phyloP scores from a whole-genome alignment of 2,113 vertebrate genomes.

The Ellobius talpinus region DNA sequence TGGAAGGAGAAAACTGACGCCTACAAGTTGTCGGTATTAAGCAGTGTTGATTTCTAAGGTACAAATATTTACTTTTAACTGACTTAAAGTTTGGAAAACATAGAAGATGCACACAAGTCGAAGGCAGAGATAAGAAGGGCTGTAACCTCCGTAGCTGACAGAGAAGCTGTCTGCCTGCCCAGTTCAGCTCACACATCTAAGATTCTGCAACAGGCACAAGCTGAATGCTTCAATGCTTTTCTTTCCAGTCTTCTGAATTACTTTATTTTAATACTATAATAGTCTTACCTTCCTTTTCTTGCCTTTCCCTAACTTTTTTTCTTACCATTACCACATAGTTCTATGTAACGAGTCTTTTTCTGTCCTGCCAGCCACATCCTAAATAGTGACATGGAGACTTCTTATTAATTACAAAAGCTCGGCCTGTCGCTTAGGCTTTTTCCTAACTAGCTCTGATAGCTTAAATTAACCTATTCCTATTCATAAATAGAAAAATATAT shows the following conservation, averaged over 20 bases:
- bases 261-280: slow-evolving; percentile 2
- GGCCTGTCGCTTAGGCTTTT: not conserved
- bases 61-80: not conserved
- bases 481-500: not conserved
- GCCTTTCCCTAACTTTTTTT: not conserved
- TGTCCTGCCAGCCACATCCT: not conserved
- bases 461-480: not conserved
- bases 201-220: not conserved
- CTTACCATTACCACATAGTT: not conserved
- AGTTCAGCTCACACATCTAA: not conserved
- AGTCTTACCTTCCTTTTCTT: not conserved
- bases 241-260: slow-evolving; percentile 4
- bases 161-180: not conserved
- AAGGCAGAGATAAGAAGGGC: not conserved
- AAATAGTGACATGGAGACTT: not conserved
- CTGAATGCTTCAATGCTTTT: not conserved
- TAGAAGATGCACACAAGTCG: not conserved
- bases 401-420: not conserved
- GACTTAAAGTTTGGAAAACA: not conserved
- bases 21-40: not conserved
- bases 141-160: not conserved
- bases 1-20: not conserved
- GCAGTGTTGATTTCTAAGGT: not conserved
- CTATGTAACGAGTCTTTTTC: not conserved
- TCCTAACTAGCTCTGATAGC: not conserved